A percentile compares a stretch with the other conserved stretches of the same genome.
These are phyloP conservation scores for Micrasema longulum DNA, from an alignment of 1,140 invertebrate genomes.

Conservation along the genomic window DNA sequence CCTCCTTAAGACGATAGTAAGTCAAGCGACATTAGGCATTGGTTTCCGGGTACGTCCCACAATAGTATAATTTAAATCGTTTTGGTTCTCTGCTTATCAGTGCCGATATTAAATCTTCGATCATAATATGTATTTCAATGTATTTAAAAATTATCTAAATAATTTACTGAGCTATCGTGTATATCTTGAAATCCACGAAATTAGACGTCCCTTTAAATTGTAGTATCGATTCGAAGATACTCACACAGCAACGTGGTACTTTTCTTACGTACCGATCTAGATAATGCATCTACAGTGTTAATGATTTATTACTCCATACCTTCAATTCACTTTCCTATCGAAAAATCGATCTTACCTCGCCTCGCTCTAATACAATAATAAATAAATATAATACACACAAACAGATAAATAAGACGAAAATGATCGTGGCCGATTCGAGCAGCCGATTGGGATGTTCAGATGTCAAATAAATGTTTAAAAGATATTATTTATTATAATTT, in stretches of 20 bases:
- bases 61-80: too few species aligned
- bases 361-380: conserved; percentile 40
- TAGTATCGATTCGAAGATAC: conserved; percentile 9
- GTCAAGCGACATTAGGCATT: too few species aligned
- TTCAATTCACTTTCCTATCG: conserved; percentile 52
- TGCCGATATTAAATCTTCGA: too few species aligned
- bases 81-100: too few species aligned
- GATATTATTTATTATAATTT: conserved; percentile 55
- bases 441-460: conserved; percentile 53
- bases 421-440: conserved; percentile 52
- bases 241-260: neutral
- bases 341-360: conserved; percentile 51
- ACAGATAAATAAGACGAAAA: conserved; percentile 52
- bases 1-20: too few species aligned
- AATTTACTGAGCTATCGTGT: too few species aligned
- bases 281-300: conserved; percentile 30
- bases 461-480: conserved; percentile 54
- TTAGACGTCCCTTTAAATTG: conserved; percentile 17
- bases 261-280: conserved; percentile 19
- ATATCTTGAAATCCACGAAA: conserved; percentile 8
- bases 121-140: too few species aligned
- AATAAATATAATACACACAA: conserved; percentile 50
- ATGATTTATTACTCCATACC: conserved; percentile 52
- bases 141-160: too few species aligned
- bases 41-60: too few species aligned